Conservation (phyloP, 2,113 vertebrate species). For the Centropus unirufus region DNA sequence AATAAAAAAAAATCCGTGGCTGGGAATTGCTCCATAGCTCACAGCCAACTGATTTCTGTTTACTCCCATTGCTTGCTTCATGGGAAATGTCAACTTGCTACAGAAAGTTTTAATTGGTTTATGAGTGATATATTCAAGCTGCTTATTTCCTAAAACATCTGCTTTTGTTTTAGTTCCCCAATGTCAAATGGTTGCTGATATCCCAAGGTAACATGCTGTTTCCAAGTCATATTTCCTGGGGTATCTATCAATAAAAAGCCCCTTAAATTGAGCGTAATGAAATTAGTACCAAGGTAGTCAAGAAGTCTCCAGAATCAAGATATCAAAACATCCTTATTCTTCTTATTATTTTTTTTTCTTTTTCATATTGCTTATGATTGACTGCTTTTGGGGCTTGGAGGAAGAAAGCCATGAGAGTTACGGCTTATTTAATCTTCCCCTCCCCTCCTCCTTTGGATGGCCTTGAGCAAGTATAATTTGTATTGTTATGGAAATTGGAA, state of each 20-base stretch:
- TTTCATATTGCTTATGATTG: slow-evolving; percentile 6
- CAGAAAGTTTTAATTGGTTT: slow-evolving; percentile 68
- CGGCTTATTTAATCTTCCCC: slow-evolving; percentile 12
- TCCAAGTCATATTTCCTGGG: slow-evolving; percentile 41
- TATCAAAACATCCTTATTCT: not conserved
- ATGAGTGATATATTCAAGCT: slow-evolving; percentile 64
- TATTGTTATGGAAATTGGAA: slow-evolving; percentile 55
- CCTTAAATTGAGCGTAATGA: slow-evolving; percentile 57
- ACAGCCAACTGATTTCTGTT: slow-evolving; percentile 32
- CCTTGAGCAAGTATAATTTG: slow-evolving; percentile 39
- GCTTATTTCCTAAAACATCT: slow-evolving; percentile 67
- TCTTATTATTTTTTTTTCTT: not conserved
- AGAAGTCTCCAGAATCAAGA: slow-evolving; percentile 48
- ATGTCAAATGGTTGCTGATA: slow-evolving; percentile 47
- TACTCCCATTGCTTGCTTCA: slow-evolving; percentile 51
- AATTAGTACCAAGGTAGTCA: slow-evolving; percentile 47
- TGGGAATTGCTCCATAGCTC: not conserved
- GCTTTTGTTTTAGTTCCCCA: slow-evolving; percentile 55
- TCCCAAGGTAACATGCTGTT: slow-evolving; percentile 19
- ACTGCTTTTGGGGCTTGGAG: slow-evolving; percentile 22
- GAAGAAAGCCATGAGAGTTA: slow-evolving; percentile 8
- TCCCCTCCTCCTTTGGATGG: not conserved
- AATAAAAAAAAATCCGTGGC: not conserved
- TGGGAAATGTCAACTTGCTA: slow-evolving; percentile 68
- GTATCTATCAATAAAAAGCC: slow-evolving; percentile 16